phyloP scores from a whole-genome alignment of 2,113 vertebrate species.

The Nyctibius bracteatus region DNA sequence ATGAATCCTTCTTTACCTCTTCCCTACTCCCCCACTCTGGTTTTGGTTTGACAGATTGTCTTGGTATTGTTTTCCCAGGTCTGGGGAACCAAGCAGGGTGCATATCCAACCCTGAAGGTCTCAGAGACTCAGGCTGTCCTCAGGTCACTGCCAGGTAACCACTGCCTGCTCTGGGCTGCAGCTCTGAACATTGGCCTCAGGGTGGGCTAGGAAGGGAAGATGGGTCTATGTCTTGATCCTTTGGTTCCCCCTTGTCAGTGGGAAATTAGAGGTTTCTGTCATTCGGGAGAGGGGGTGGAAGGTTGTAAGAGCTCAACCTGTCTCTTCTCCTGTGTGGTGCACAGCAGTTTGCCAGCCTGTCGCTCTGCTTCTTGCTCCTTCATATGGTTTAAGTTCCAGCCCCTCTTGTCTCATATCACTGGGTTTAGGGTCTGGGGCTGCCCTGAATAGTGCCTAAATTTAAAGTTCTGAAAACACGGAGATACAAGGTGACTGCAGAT shows the following conservation, averaged over 20 bases:
- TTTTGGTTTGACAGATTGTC: neutral
- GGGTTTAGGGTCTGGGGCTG: neutral
- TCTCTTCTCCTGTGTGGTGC: fast-evolving
- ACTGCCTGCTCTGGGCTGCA: neutral
- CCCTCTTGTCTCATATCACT: neutral
- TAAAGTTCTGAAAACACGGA: neutral
- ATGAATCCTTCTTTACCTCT: neutral
- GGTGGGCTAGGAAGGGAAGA: neutral
- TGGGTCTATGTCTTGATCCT: neutral
- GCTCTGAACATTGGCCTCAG: neutral
- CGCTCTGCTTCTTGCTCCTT: neutral
- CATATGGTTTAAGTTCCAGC: neutral
- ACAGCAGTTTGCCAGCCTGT: neutral
- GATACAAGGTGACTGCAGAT: neutral
- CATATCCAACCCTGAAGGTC: neutral
- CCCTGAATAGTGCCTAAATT: neutral
- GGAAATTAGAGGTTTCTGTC: neutral
- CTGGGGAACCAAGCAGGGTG: neutral
- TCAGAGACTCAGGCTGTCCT: neutral
- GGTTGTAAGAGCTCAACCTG: neutral
- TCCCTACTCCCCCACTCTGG: neutral
- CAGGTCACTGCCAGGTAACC: neutral
- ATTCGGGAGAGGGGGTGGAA: neutral
- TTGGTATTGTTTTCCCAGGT: neutral
- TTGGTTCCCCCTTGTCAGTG: neutral